These are phyloP conservation scores for Pachyramphus minor DNA, from an alignment of 2,113 vertebrate species.

Conservation along the genomic window DNA sequence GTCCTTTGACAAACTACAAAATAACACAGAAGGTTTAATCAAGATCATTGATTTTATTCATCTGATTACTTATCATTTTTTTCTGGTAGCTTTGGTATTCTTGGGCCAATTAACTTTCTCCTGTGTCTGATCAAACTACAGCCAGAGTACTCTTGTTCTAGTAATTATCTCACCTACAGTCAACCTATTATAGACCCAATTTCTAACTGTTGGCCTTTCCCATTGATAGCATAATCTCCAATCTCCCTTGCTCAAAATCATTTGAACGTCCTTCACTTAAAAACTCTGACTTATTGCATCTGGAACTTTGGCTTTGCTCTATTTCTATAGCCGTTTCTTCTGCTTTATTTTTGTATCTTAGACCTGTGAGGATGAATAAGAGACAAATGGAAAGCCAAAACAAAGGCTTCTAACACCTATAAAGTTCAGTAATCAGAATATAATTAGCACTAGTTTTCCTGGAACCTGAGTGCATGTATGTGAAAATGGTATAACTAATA, in stretches of 20 bases:
- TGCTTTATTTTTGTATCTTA: not conserved
- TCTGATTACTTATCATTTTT: not conserved
- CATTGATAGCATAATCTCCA: not conserved
- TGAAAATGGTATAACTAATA: not conserved
- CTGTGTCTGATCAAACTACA: not conserved
- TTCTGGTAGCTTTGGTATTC: not conserved
- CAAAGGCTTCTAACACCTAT: not conserved
- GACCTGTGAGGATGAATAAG: not conserved
- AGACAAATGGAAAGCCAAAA: not conserved
- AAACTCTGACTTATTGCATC: not conserved
- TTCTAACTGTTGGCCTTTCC: not conserved
- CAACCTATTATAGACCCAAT: not conserved
- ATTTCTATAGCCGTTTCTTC: not conserved
- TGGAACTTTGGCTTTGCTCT: not conserved
- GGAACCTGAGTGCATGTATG: not conserved
- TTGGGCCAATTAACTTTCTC: not conserved
- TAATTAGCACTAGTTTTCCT: not conserved
- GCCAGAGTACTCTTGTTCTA: not conserved
- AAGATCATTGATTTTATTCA: not conserved
- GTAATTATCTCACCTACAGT: not conserved
- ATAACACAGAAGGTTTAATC: not conserved
- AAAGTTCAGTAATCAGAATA: not conserved
- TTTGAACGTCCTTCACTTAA: not conserved
- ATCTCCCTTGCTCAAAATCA: not conserved
- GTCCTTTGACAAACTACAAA: not conserved